Percentiles rank a stretch among this genome's conserved stretches.
phyloP scores from a whole-genome alignment of 2,888 invertebrate genomes.

The Acleris holmiana region DNA sequence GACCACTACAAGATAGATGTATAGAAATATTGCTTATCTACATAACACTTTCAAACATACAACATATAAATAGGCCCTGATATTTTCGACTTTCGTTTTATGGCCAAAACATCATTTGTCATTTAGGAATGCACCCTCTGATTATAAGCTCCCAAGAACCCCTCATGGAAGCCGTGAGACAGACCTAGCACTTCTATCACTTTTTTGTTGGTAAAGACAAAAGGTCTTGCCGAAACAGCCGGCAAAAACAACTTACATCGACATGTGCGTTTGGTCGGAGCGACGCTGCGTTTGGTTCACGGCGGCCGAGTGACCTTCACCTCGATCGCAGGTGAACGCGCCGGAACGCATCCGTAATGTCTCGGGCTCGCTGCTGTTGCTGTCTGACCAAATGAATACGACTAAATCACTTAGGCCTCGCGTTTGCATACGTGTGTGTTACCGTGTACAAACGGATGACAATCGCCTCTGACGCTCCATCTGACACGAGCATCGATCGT shows the following conservation, averaged over 20 bases:
- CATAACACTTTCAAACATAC: too few species aligned
- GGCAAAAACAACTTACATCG: not conserved
- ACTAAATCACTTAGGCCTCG: too few species aligned
- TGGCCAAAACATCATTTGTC: too few species aligned
- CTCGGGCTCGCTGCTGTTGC: conserved; percentile 37
- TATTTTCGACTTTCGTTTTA: too few species aligned
- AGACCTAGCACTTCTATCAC: not conserved
- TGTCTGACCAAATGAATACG: conserved; percentile 29
- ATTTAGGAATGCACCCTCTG: too few species aligned
- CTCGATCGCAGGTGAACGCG: conserved; percentile 76
- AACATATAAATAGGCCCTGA: too few species aligned
- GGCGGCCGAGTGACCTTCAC: conserved; percentile 74
- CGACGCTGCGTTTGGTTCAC: conserved; percentile 52
- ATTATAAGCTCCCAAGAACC: not conserved
- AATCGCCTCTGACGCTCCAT: conserved; percentile 9
- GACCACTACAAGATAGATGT: too few species aligned
- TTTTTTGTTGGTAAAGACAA: not conserved
- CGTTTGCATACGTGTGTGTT: too few species aligned
- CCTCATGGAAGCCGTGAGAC: too few species aligned
- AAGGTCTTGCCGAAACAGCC: conserved; percentile 3
- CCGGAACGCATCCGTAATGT: conserved; percentile 54
- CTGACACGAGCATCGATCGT: not conserved
- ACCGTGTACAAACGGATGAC: too few species aligned
- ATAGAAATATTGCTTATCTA: too few species aligned
- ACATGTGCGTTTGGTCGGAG: conserved; percentile 6